Conservation (phyloP, 1,140 invertebrate species). For the Papilio helenus region DNA sequence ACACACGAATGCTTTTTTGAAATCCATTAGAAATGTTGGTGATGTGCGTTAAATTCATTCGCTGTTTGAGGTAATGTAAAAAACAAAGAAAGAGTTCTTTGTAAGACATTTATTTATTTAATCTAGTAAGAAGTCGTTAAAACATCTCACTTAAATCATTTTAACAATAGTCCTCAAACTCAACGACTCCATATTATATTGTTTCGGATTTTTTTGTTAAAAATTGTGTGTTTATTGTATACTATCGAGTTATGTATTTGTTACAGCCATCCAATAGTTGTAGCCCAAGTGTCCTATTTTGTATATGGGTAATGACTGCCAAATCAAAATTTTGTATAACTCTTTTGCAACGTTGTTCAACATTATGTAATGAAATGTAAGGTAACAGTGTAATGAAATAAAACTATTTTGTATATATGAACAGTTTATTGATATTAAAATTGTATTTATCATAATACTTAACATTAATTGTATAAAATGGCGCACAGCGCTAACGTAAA, state of each 20-base stretch:
- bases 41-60: background rate
- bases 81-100: background rate
- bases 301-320: no score
- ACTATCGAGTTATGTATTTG: no score
- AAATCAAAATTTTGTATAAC: background rate
- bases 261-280: no score
- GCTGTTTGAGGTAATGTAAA: background rate
- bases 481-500: slow-evolving; percentile 52
- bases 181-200: no score
- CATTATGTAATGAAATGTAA: background rate
- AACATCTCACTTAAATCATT: background rate
- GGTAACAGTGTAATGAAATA: slow-evolving; percentile 40
- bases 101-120: background rate
- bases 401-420: slow-evolving; percentile 57
- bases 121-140: background rate
- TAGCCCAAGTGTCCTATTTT: no score
- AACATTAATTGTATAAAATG: slow-evolving; percentile 50
- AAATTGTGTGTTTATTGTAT: no score
- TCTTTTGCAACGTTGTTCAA: background rate
- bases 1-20: background rate
- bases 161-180: no score
- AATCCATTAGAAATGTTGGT: slow-evolving; percentile 11
- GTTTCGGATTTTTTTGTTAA: no score
- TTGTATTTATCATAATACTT: slow-evolving; percentile 29
- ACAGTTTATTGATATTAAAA: slow-evolving; percentile 65